Evolutionary conservation across 2,797 vertebrate species (phyloP), one percentile per base, ranked within the genome.

Genomic region (Ciconia nigra): DNA sequence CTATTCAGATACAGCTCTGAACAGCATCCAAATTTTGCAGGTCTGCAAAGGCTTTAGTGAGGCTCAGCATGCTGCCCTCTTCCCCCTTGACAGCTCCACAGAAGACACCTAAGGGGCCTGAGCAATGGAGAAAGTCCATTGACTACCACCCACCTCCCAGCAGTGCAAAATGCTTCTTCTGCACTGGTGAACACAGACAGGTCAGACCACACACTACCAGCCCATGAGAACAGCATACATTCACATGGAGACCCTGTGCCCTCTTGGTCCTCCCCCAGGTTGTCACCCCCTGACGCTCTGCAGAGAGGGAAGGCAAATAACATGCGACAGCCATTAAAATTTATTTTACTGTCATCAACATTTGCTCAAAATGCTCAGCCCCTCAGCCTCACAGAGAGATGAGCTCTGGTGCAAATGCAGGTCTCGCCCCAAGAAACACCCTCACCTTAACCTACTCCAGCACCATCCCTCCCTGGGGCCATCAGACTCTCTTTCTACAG

Each of bases 291-390:
- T 2, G 7, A 12, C 39, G n/a, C 26, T 58, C 58, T 72, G 63
- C 5, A 10, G 26, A 55, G 20, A 72, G 15, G 11, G 46, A 61
- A 44, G n/a, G n/a, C 28, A 49, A 77, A 63, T 6, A 44, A 24
- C 41, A 11, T 3, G 4, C 35, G 35, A 3, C 1, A 1, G 9
- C 15, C 15, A 11, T 22, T 18, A 52, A 57, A 17, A 18, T 2
- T 14, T 39, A 16, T 22, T 49, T 63, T 26, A 76, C 16, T 19
- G 1, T 19, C 52, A 29, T 12, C 24, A n/a, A 21, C 10, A 4
- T 25, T 61, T 62, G 31, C 55, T 59, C 47, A 35, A 58, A 73
- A 42, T 5, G 10, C 28, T 20, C 35, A 9, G 0, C 10, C 17
- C 21, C 18, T 69, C 39, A 51, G 11, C 18, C 26, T 54, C 20